Conservation (phyloP, 2,888 invertebrate genomes). For the Invenusta paracnida region DNA sequence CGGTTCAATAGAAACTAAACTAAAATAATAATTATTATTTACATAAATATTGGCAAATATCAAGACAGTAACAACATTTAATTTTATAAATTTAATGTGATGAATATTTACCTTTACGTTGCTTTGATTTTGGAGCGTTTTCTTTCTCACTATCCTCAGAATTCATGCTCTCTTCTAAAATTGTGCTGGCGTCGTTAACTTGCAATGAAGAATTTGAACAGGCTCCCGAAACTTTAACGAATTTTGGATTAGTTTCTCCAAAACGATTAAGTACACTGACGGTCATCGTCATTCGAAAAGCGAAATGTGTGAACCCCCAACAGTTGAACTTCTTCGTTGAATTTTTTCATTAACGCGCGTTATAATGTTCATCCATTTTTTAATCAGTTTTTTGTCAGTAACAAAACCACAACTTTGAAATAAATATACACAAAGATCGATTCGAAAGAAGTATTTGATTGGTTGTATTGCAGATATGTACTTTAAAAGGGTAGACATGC, state of each 20-base stretch:
- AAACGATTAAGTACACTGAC: background rate
- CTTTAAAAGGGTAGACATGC: background rate
- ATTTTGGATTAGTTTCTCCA: background rate
- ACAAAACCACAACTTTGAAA: background rate
- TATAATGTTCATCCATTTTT: background rate
- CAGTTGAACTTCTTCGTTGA: background rate
- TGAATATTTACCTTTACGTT: background rate
- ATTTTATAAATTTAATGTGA: no score
- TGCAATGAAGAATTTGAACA: background rate
- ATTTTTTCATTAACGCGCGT: background rate
- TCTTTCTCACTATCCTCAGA: background rate
- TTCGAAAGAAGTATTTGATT: background rate
- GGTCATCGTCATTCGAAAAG: background rate
- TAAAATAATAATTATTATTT: no score
- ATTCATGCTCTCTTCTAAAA: background rate
- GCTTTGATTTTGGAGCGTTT: background rate
- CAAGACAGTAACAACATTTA: no score
- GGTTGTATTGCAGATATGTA: background rate
- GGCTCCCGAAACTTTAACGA: background rate
- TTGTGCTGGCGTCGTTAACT: background rate
- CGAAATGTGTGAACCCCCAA: background rate
- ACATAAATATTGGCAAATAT: no score
- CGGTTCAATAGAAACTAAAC: no score
- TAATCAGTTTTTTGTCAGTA: background rate
- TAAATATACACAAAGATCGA: background rate